Evolutionary conservation across 2,888 invertebrate species (phyloP), one percentile per base, ranked within the genome.

Genomic region (Cephus rjabovi): DNA sequence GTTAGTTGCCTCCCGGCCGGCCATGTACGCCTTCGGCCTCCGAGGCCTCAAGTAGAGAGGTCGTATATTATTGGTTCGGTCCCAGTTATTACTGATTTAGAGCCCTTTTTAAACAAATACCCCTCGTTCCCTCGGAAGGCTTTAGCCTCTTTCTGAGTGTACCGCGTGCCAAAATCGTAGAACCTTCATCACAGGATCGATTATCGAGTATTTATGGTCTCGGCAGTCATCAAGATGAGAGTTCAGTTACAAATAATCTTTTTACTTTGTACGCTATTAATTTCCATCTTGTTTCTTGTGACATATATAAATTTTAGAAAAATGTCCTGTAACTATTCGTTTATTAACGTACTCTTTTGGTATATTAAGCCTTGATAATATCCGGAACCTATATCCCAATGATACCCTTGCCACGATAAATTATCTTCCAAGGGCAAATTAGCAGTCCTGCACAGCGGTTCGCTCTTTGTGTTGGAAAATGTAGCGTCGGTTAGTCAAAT

Each of bases 1-100:
- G 85, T 85, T 85, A 85, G 85, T 85, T 85, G 85, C 84, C 85
- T 85, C 82, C 81, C 80, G 82, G 84, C 85, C 83, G 82, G 80
- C 82, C 83, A 80, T 81, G 82, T 80, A 82, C 80, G 79, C 80
- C 81, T 78, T 80, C 77, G 75, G 79, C 77, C 79, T 75, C 80
- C 79, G 74, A 69, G 68, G 78, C 77, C 80, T 80, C 81, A 77
- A 79, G 83, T 82, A 83, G 84, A 83, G 79, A 83, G 83, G 56
- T 82, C 82, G 83, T 83, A 84, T 83, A 83, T 84, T 83, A 84
- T 83, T 83, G 82, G 83, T 83, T 82, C 81, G 81, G 84, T 81
- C 73, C 81, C 82, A 83, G 84, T 84, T 84, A 83, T 82, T 84
- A 83, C 83, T 84, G 84, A 84, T 84, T 84, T 84, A 84, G 82